Evolutionary conservation across 2,888 invertebrate species (phyloP).

Genomic region (Biston betularia): DNA sequence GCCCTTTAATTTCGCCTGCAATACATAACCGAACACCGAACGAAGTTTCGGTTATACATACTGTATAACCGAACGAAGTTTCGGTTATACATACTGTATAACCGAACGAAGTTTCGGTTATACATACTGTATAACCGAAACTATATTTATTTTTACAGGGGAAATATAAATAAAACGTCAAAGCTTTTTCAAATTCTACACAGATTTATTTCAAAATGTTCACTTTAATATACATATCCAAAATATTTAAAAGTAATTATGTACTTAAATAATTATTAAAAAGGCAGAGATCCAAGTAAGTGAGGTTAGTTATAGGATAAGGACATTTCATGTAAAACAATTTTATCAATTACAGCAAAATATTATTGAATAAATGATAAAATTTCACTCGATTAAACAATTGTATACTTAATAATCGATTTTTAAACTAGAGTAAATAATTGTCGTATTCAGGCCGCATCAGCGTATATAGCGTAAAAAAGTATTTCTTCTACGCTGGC

Average conservation of each 20-base stretch:
- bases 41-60: no score
- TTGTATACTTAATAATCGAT: no score
- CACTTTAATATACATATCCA: background rate
- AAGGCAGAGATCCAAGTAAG: slow-evolving; percentile 1
- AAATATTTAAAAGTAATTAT: background rate
- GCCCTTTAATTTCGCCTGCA: no score
- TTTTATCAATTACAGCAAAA: background rate
- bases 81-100: no score
- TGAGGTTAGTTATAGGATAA: background rate
- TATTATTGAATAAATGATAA: no score
- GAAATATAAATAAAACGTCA: background rate
- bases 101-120: no score
- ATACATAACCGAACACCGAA: no score
- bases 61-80: no score
- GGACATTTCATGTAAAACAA: background rate
- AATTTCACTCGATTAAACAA: no score
- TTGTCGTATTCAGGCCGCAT: background rate
- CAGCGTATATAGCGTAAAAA: background rate
- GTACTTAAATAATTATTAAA: background rate
- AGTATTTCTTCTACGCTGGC: background rate
- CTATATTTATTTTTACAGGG: background rate
- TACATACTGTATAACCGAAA: no score
- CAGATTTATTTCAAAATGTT: slow-evolving; percentile 3
- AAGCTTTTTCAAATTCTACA: background rate
- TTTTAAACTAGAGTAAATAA: no score